Evolutionary conservation across 2,888 invertebrate genomes (phyloP), one percentile per base, ranked within the genome.

Genomic region (Euplagia quadripunctaria): DNA sequence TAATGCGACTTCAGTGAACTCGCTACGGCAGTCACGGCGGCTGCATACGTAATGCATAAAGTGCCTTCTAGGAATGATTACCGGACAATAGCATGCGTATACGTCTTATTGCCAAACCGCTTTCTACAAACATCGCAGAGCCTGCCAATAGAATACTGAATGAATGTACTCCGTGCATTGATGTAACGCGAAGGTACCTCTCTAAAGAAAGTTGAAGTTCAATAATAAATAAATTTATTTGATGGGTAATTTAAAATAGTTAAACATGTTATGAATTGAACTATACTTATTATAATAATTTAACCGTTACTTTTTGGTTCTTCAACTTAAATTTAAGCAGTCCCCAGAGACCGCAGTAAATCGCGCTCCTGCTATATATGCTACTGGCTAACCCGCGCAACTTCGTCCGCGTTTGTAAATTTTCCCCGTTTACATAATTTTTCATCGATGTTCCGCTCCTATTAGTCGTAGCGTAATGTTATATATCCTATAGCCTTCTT

Each of bases 21-120:
- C 79, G 82, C 86, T 90, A 94, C 92, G 90, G 86, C 84, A 84
- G 89, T 93, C 94, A 94, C 93, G 92, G 86, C 83, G 80, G 73
- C 77, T 87, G 88, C 86, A 88, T 89, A 89, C 87, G 88, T 90
- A 91, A 91, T 92, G 91, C 91, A 93, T 93, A 92, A 91, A 91
- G 90, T 84, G 83, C 89, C 88, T 95, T 95, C 95, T 93, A 91
- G 92, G 95, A 95, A 96, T 94, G 93, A 95, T 94, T 93, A 94
- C 91, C 90, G 92, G 92, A 94, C 95, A 95, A 94, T 92, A 87
- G 91, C 88, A 88, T 92, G 90, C 90, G 92, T 92, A 91, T 90
- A 87, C 89, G 90, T 89, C 89, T 92, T 94, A 94, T 94, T 94
- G 92, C 94, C 92, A 94, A 95, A 94, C 93, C 90, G 95, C 95